A percentile compares a stretch with the other conserved stretches of the same genome.
These are phyloP conservation scores for Drosophila kanekoi DNA, from an alignment of 2,888 invertebrate species.

Conservation along the genomic window DNA sequence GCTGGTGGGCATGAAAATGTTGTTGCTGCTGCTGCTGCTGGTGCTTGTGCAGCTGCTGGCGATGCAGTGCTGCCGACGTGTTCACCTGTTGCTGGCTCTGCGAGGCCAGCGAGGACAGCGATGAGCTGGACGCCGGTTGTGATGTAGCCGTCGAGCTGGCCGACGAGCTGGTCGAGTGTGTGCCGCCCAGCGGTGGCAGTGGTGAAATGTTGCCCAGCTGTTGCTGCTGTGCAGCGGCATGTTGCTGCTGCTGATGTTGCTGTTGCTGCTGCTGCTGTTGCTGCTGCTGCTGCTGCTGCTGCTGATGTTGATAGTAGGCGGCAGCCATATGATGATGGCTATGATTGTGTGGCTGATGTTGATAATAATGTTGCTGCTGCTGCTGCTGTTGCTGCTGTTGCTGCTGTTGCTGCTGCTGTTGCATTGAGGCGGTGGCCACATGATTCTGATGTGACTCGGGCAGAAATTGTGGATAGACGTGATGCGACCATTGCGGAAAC, in stretches of 20 bases:
- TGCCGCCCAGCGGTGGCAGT: constrained; percentile 67
- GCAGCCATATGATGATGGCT: constrained; percentile 70
- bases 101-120: constrained; percentile 83
- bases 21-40: constrained; percentile 69
- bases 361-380: constrained; percentile 54
- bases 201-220: constrained; percentile 80
- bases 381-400: constrained; percentile 76
- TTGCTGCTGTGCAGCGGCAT: constrained; percentile 59
- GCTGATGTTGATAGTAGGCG: constrained; percentile 75
- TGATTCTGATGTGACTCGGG: constrained; percentile 94
- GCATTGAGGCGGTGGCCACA: constrained; percentile 85
- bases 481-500: constrained; percentile 97
- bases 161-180: constrained; percentile 82
- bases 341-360: constrained; percentile 73
- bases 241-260: constrained; percentile 21
- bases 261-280: constrained; percentile 49
- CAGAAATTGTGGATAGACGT: constrained; percentile 97
- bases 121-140: constrained; percentile 84
- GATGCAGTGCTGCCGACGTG: constrained; percentile 54
- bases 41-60: constrained; percentile 76
- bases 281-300: constrained; percentile 60
- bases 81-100: constrained; percentile 77
- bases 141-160: constrained; percentile 84
- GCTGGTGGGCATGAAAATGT: constrained; percentile 65
- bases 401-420: constrained; percentile 84